phyloP scores from a whole-genome alignment of 2,113 vertebrate genomes.

The Poecilia latipinna region DNA sequence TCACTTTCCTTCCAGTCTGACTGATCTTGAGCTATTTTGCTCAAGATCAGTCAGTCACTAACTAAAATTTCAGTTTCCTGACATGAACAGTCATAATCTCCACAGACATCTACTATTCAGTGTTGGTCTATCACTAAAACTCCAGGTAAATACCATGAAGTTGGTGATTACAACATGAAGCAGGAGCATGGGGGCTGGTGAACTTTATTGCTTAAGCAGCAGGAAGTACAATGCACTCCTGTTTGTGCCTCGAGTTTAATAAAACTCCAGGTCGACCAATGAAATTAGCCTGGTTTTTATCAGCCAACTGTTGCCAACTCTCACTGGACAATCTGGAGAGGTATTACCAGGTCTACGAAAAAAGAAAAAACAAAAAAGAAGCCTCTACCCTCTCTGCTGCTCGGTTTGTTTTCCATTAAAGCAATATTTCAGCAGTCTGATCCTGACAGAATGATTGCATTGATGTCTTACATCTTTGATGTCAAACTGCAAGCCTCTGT shows the following conservation, averaged over 20 bases:
- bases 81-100: neutral
- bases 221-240: neutral
- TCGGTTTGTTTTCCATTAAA: constrained; percentile 52
- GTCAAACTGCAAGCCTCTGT: constrained; percentile 24
- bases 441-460: constrained; percentile 28
- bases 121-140: too few relatives aligned
- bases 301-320: constrained; percentile 19
- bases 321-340: constrained; percentile 28
- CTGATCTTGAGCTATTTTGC: neutral
- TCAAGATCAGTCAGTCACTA: neutral
- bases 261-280: neutral
- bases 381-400: constrained; percentile 2
- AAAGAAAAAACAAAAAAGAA: neutral
- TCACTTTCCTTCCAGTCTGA: neutral
- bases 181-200: neutral
- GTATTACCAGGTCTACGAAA: constrained; percentile 11
- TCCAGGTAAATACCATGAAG: too few relatives aligned
- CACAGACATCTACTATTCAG: too few relatives aligned
- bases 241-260: constrained; percentile 10
- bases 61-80: neutral
- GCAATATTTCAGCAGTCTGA: constrained; percentile 27
- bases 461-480: constrained; percentile 45
- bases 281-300: constrained; percentile 37
- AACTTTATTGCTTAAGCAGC: neutral
- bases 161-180: too few relatives aligned